Base-by-base conservation (phyloP, 2,113 vertebrate genomes). In the Turnix velox region DNA sequence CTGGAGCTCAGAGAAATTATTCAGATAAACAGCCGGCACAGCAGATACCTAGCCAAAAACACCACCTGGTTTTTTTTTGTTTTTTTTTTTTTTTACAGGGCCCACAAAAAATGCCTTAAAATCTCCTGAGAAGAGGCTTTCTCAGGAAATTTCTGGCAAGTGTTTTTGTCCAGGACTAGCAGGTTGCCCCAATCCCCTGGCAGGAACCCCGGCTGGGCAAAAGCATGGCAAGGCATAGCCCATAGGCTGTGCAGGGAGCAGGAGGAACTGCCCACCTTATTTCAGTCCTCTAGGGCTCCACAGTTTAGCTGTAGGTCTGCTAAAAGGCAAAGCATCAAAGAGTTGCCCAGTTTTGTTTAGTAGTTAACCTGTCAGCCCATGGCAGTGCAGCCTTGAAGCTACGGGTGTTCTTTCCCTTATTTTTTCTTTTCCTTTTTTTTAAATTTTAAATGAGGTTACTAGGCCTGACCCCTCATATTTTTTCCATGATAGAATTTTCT, bases 121-220 rank as follows among this genome's bases (percentile, higher is more conserved):
- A 37, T 93, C 45, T 83, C 91, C 67, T 0, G 3, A 89, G 71
- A 82, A 84, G 7, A 74, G 31, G 11, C 20, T 62, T 54, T 77
- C 85, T 95, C 71, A 43, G 84, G 61, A 82, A 67, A 93, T 65
- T 69, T 82, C 78, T 89, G 51, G 55, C 49, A 87, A 27, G 18
- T 66, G 13, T 61, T 68, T 76, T 63, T 46, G 18, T 19, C 62
- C 79, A 58, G 74, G 63, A 35, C 68, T 62, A 19, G 15, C 61
- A 79, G 79, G 49, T 24, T 54, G 80, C 62, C 16, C 48, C 55
- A 54, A 8, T 9, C 73, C 25, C 55, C 46, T 46, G 33, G n/a
- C 35, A 69, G 73, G 39, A 92, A 14, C 39, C 0, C 3, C 72
- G 48, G 37, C 14, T 35, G 42, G 81, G 58, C 5, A 14, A 45